These are phyloP conservation scores for Clarias pachynema DNA, from an alignment of 2,797 vertebrate genomes.

Conservation along the genomic window DNA sequence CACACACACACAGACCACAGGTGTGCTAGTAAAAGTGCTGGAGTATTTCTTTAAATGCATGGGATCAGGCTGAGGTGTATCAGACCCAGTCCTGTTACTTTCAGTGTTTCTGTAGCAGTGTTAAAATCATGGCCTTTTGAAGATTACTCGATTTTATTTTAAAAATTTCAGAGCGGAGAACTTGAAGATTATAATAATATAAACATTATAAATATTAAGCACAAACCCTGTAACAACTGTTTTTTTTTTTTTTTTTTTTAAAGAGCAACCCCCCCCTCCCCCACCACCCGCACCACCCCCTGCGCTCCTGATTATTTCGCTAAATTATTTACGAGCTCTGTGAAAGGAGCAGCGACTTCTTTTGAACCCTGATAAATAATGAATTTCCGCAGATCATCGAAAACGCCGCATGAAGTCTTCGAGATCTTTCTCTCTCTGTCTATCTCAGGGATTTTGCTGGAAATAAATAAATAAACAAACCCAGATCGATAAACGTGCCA, in stretches of 20 bases:
- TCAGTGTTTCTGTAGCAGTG: slow-evolving; percentile 29
- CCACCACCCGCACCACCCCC: too few relatives aligned
- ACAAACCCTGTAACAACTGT: not conserved
- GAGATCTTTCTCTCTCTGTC: slow-evolving; percentile 1
- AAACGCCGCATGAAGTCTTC: not conserved
- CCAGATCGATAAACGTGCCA: not conserved
- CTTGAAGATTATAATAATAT: too few relatives aligned
- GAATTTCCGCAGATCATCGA: not conserved
- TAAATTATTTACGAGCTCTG: not conserved
- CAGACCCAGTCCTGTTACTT: not conserved
- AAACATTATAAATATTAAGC: slow-evolving; percentile 28
- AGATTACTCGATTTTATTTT: not conserved
- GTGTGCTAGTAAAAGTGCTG: not conserved
- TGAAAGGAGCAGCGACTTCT: not conserved
- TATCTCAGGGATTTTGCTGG: slow-evolving; percentile 55
- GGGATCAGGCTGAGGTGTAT: not conserved
- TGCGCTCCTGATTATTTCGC: not conserved
- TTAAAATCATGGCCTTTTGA: slow-evolving; percentile 35
- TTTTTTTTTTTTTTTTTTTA: too few relatives aligned
- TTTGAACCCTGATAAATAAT: slow-evolving; percentile 36
- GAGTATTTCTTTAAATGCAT: not conserved
- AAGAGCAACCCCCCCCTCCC: not conserved
- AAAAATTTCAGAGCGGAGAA: slow-evolving; percentile 8
- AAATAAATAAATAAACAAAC: not conserved
- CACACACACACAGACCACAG: not conserved